A percentile compares a stretch with the other conserved stretches of the same genome.
phyloP scores from a whole-genome alignment of 2,113 vertebrate genomes.

The Mixornis gularis region DNA sequence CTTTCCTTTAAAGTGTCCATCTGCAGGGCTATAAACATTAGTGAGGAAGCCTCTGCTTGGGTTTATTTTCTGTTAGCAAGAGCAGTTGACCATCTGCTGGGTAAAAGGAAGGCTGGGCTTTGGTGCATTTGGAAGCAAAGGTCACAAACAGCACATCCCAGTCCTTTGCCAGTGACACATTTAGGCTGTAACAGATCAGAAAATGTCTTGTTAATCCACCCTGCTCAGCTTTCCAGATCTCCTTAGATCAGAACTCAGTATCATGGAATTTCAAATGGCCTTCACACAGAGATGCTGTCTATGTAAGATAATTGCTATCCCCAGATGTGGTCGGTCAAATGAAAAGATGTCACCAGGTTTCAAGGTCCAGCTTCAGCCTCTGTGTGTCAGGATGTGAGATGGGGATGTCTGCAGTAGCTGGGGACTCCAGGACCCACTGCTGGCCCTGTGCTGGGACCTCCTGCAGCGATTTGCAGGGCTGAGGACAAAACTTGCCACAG shows the following conservation, averaged over 20 bases:
- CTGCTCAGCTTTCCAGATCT: background rate
- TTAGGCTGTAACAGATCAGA: background rate
- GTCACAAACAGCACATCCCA: background rate
- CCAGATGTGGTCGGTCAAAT: background rate
- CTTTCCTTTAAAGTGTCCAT: slow-evolving; percentile 5
- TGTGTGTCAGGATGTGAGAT: background rate
- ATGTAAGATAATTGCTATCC: background rate
- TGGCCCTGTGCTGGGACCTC: background rate
- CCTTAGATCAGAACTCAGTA: background rate
- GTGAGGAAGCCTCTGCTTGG: background rate
- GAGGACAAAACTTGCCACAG: background rate
- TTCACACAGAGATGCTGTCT: background rate
- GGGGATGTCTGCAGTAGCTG: background rate
- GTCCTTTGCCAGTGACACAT: background rate
- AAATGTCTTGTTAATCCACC: background rate
- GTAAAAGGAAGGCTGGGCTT: background rate
- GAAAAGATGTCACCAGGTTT: background rate
- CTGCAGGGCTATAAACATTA: slow-evolving; percentile 13
- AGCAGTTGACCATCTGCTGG: slow-evolving; percentile 12
- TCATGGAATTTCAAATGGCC: background rate
- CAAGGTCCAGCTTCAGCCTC: background rate
- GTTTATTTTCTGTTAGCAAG: slow-evolving; percentile 40
- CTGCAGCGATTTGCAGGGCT: background rate
- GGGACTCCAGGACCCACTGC: background rate
- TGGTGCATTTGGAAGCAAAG: slow-evolving; percentile 3